Evolutionary conservation across 2,888 invertebrate species (phyloP).

Genomic region (Pilophorus perplexus): DNA sequence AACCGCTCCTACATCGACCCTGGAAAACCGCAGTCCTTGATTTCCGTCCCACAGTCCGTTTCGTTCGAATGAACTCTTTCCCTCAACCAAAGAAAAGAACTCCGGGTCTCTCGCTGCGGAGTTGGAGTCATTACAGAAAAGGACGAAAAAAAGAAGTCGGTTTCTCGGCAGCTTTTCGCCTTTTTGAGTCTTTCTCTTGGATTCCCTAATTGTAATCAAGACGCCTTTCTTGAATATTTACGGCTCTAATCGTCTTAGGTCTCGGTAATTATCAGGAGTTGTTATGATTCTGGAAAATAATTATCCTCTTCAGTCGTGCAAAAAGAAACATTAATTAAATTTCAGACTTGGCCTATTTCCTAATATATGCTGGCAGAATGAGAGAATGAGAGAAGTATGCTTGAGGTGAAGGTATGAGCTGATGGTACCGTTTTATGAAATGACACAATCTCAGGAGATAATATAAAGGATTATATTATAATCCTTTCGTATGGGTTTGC

Average conservation of each 20-base stretch:
- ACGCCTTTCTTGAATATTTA: not conserved
- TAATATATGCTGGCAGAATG: too few relatives aligned
- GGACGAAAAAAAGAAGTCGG: not conserved
- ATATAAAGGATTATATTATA: too few relatives aligned
- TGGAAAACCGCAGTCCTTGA: conserved; percentile 11
- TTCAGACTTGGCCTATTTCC: not conserved
- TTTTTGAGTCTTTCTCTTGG: conserved; percentile 9
- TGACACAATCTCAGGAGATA: too few relatives aligned
- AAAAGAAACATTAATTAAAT: not conserved
- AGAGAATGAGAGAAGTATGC: too few relatives aligned
- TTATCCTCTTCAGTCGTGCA: conserved; percentile 1
- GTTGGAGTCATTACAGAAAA: not conserved
- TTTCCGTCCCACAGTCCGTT: too few relatives aligned
- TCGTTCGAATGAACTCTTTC: not conserved
- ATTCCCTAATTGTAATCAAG: conserved; percentile 28
- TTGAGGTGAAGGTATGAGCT: too few relatives aligned
- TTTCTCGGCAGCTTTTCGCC: too few relatives aligned
- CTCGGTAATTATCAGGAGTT: conserved; percentile 19
- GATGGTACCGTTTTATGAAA: too few relatives aligned
- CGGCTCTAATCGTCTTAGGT: conserved; percentile 3
- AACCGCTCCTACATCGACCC: too few relatives aligned
- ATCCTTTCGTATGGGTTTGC: too few relatives aligned
- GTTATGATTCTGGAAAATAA: conserved; percentile 17
- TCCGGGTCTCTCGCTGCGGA: not conserved
- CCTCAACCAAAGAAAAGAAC: not conserved